A percentile compares a stretch with the other conserved stretches of the same genome.
These are phyloP conservation scores for Oryzias curvinotus DNA, from an alignment of 2,113 vertebrate species.

Conservation along the genomic window DNA sequence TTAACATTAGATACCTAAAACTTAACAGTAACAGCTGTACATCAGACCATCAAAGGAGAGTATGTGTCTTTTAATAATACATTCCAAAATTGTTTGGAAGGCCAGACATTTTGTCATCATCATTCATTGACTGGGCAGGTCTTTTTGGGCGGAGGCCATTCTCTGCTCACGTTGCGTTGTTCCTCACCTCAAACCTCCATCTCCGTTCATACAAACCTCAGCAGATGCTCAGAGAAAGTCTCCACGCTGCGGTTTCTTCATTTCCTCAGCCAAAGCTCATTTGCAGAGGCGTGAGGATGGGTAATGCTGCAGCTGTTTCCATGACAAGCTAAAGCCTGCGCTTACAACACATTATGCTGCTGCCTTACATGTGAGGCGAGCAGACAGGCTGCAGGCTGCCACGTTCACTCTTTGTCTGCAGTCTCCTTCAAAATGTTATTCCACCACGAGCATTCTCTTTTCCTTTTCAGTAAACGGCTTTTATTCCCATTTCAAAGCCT, in stretches of 20 bases:
- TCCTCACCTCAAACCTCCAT: too few species aligned
- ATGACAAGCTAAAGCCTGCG: constrained; percentile 68
- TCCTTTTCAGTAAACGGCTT: constrained; percentile 28
- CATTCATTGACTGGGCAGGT: too few species aligned
- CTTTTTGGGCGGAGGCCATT: too few species aligned
- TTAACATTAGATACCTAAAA: background rate
- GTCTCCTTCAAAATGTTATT: constrained; percentile 46
- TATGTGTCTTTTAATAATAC: too few species aligned
- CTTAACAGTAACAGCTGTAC: background rate
- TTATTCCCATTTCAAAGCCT: constrained; percentile 56
- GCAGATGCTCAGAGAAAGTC: constrained; percentile 7
- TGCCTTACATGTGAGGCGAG: constrained; percentile 50
- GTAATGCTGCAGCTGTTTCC: constrained; percentile 63
- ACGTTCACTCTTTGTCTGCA: constrained; percentile 39
- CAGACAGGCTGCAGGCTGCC: constrained; percentile 51
- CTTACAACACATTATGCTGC: constrained; percentile 69
- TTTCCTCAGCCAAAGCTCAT: constrained; percentile 64
- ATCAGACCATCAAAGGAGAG: background rate
- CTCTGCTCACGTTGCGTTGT: too few species aligned
- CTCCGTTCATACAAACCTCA: background rate
- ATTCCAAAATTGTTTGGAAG: too few species aligned
- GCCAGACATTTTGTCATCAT: too few species aligned
- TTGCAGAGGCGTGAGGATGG: constrained; percentile 71
- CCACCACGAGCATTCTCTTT: constrained; percentile 12
- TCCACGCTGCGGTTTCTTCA: constrained; percentile 22